Percentiles rank a stretch among this genome's conserved stretches.
These are phyloP conservation scores for Pristionchus pacificus DNA, from an alignment of 1,140 invertebrate species.

Conservation along the genomic window DNA sequence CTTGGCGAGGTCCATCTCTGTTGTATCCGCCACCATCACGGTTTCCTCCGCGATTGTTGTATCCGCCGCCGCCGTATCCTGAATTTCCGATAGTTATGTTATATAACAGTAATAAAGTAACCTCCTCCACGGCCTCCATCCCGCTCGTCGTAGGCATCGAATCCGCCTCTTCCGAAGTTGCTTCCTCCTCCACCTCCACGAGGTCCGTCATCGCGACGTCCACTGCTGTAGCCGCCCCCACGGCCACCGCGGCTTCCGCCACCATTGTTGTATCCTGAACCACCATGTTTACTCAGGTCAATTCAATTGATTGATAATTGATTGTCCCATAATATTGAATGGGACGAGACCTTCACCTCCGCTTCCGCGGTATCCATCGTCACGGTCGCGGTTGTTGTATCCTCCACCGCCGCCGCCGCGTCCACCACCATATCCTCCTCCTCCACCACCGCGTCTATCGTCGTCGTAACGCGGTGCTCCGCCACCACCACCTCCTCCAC, in stretches of 20 bases:
- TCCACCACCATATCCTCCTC: neutral
- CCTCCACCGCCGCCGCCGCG: constrained; percentile 19
- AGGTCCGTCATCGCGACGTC: constrained; percentile 4
- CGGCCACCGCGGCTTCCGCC: constrained; percentile 23
- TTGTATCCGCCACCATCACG: constrained; percentile 2
- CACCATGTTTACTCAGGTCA: constrained; percentile 45
- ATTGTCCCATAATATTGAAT: no score
- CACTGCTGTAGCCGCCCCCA: constrained; percentile 22
- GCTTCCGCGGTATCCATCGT: constrained; percentile 1
- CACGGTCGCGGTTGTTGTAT: constrained; percentile 31
- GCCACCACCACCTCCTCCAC: neutral
- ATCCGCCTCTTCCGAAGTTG: constrained; percentile 16
- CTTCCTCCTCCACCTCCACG: constrained; percentile 17
- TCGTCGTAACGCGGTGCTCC: neutral
- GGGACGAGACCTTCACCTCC: no score
- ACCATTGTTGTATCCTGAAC: constrained; percentile 29
- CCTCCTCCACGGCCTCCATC: constrained; percentile 10
- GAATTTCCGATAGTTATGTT: no score
- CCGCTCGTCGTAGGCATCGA: constrained; percentile 15
- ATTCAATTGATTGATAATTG: no score
- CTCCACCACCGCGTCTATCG: neutral
- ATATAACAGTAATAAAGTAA: no score
- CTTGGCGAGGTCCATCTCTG: constrained; percentile 8
- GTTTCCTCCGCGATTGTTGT: constrained; percentile 7
- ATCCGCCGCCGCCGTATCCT: constrained; percentile 7